phyloP scores from a whole-genome alignment of 2,113 vertebrate genomes.

The Aldabrachelys gigantea region DNA sequence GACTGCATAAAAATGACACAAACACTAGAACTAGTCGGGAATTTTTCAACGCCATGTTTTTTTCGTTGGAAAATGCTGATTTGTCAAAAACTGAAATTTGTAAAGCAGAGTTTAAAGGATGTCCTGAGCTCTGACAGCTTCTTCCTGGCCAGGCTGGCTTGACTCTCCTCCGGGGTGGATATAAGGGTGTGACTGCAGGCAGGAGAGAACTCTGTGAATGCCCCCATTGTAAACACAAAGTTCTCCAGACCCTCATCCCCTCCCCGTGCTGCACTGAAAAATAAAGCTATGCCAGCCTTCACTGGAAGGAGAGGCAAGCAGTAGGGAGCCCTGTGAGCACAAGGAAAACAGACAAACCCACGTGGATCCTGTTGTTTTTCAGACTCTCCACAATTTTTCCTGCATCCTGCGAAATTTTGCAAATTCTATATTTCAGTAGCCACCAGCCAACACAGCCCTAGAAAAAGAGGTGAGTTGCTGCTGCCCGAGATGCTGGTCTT shows the following conservation, averaged over 20 bases:
- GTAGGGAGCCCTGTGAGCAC: neutral
- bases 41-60: neutral
- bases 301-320: neutral
- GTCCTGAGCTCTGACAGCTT: neutral
- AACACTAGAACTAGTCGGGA: neutral
- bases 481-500: no score
- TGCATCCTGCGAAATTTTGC: neutral
- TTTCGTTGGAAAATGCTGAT: neutral
- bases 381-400: neutral
- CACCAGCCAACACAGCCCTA: no score
- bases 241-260: neutral
- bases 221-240: neutral
- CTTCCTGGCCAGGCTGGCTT: neutral
- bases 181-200: neutral
- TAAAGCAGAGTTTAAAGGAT: neutral
- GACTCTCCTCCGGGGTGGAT: neutral
- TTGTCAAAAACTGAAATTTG: neutral
- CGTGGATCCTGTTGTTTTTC: neutral
- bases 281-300: neutral
- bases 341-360: neutral
- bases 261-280: neutral
- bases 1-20: neutral
- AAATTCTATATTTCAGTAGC: neutral
- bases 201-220: neutral
- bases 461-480: no score